Evolutionary conservation across 2,113 vertebrate species (phyloP).

Genomic region (Cavia porcellus): DNA sequence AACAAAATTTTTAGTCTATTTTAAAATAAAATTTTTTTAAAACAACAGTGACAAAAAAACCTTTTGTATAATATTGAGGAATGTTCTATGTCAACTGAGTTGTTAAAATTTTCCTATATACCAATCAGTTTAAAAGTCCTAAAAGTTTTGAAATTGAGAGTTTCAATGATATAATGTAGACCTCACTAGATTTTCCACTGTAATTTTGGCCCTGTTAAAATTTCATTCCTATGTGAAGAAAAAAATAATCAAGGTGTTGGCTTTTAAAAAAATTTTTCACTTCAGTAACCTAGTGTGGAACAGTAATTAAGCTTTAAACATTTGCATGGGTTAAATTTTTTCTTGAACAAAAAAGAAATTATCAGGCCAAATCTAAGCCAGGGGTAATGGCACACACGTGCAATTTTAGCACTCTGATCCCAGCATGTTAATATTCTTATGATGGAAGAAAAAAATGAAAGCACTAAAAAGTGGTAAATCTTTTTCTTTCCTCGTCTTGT

Average conservation of each 20-base stretch:
- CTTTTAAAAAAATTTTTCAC: background rate
- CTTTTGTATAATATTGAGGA: background rate
- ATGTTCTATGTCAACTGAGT: background rate
- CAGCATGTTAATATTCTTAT: background rate
- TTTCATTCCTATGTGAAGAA: background rate
- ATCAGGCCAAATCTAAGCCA: background rate
- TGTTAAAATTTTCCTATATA: background rate
- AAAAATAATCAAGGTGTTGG: background rate
- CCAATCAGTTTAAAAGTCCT: background rate
- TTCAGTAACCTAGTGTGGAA: background rate
- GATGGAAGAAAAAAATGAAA: background rate
- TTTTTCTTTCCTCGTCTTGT: background rate
- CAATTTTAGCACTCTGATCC: background rate
- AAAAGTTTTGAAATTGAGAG: background rate
- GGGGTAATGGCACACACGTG: background rate
- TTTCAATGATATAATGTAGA: background rate
- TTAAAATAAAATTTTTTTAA: background rate
- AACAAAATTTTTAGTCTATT: background rate
- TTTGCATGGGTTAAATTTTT: constrained; percentile 4
- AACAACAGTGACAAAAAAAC: background rate
- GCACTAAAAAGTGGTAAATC: background rate
- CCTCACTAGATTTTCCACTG: background rate
- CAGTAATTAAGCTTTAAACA: background rate
- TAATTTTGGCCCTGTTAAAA: background rate
- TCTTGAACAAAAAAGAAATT: background rate